Evolutionary conservation across 2,797 vertebrate species (phyloP).

Genomic region (Borostomias antarcticus): DNA sequence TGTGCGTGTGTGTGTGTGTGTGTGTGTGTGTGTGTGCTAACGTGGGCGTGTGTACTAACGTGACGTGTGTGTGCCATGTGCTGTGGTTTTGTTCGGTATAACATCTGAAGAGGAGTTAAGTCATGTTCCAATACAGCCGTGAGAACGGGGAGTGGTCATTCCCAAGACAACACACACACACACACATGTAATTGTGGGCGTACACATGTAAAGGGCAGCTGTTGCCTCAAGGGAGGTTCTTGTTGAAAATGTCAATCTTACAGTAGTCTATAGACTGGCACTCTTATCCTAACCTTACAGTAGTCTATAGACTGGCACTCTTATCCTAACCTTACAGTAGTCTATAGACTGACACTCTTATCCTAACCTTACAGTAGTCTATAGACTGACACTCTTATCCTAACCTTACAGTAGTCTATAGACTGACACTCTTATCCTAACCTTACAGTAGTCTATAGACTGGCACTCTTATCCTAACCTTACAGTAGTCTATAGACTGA

Average conservation of each 20-base stretch:
- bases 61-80: conserved; percentile 20
- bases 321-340: background rate
- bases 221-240: background rate
- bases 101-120: conserved; percentile 8
- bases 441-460: background rate
- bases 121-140: conserved; percentile 26
- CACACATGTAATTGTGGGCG: background rate
- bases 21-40: background rate
- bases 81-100: conserved; percentile 36
- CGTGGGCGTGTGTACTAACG: no score
- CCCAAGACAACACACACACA: background rate
- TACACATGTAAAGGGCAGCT: no score
- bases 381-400: background rate
- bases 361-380: no score
- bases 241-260: background rate
- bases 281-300: no score
- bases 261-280: background rate
- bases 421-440: no score
- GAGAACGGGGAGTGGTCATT: conserved; percentile 9
- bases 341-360: no score
- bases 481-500: background rate
- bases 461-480: background rate
- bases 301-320: background rate
- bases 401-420: background rate
- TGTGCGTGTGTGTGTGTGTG: background rate